Percentiles rank a stretch among this genome's conserved stretches.
Conservation (phyloP, 2,113 vertebrate species). For the Picathartes gymnocephalus region DNA sequence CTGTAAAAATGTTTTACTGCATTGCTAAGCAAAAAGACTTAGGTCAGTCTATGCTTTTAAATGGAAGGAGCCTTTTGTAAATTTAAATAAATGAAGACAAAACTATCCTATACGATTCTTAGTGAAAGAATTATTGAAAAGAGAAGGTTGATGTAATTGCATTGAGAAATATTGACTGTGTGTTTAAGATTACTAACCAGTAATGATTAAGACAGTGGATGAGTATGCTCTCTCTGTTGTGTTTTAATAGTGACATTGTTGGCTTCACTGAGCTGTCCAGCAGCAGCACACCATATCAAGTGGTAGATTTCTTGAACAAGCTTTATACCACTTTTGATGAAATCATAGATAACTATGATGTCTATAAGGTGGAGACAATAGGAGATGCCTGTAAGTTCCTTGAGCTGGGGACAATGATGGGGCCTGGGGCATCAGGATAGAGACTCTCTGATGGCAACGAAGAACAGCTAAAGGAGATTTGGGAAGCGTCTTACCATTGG, state of each 20-base stretch:
- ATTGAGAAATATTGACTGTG: not conserved
- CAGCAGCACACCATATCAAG: slow-evolving; percentile 80
- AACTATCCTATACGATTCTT: not conserved
- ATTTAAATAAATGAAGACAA: not conserved
- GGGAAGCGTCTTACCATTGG: not conserved
- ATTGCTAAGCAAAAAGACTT: not conserved
- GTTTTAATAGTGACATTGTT: slow-evolving; percentile 78
- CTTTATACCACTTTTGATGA: slow-evolving; percentile 83
- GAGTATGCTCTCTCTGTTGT: slow-evolving; percentile 9
- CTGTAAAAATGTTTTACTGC: not conserved
- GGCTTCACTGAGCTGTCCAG: slow-evolving; percentile 86
- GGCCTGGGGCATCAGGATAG: not conserved
- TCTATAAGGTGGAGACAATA: slow-evolving; percentile 85
- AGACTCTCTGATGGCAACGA: not conserved
- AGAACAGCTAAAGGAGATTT: not conserved
- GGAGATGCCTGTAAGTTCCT: slow-evolving; percentile 79
- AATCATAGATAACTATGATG: slow-evolving; percentile 83
- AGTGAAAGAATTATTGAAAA: not conserved
- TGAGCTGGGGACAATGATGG: not conserved
- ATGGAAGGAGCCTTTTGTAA: not conserved
- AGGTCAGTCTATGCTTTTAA: not conserved
- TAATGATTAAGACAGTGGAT: not conserved
- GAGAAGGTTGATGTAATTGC: not conserved
- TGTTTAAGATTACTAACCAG: not conserved
- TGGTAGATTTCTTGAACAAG: slow-evolving; percentile 83